Evolutionary conservation across 2,797 vertebrate species (phyloP).

Genomic region (Eulemur albifrons): DNA sequence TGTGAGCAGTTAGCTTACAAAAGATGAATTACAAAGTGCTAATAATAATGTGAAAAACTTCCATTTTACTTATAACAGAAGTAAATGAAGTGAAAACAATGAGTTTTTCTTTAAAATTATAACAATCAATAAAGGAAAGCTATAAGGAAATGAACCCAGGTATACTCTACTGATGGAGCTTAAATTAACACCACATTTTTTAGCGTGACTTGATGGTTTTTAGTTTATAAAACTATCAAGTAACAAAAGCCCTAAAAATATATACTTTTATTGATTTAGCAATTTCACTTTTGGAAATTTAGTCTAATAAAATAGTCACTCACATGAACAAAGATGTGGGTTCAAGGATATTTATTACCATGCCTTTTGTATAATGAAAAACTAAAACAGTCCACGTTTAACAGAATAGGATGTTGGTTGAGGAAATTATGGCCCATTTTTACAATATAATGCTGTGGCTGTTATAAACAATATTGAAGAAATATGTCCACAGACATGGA

Average conservation of each 20-base stretch:
- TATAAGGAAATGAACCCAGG: not conserved
- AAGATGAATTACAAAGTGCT: constrained; percentile 14
- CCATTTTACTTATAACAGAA: not conserved
- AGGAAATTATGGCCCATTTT: not conserved
- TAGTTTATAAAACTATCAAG: not conserved
- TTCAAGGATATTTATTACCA: not conserved
- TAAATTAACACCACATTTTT: not conserved
- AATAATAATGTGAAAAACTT: constrained; percentile 14
- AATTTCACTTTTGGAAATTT: not conserved
- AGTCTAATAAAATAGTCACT: not conserved
- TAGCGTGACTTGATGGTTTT: not conserved
- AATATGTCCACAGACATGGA: not conserved
- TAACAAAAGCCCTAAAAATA: not conserved
- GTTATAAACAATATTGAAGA: not conserved
- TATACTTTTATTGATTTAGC: not conserved
- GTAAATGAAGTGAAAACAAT: not conserved
- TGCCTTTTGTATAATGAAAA: not conserved
- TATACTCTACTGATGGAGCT: not conserved
- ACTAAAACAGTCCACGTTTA: not conserved
- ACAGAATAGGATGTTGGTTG: not conserved
- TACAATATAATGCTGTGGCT: not conserved
- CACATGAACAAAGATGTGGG: not conserved
- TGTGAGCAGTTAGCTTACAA: not conserved
- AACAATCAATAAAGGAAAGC: not conserved
- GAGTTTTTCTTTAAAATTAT: not conserved